Evolutionary conservation across 2,113 vertebrate species (phyloP).

Genomic region (Antechinus flavipes): DNA sequence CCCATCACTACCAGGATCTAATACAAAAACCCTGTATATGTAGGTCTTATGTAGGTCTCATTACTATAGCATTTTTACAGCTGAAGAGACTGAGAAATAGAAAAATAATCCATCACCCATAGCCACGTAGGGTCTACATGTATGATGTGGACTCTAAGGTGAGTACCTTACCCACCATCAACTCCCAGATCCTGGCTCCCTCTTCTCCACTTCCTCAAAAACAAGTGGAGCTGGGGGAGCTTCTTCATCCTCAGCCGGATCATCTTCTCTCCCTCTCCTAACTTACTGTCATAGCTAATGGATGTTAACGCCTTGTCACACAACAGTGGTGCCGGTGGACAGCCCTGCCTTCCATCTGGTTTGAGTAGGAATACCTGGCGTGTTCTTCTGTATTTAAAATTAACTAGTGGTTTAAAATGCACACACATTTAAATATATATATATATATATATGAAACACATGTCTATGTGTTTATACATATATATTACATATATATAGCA

Average conservation of each 20-base stretch:
- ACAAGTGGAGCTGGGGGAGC: not conserved
- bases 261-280: not conserved
- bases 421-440: too few species aligned
- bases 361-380: not conserved
- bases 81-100: not conserved
- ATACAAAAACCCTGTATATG: not conserved
- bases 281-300: not conserved
- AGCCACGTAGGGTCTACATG: not conserved
- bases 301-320: not conserved
- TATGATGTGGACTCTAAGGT: not conserved
- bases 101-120: not conserved
- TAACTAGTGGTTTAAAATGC: not conserved
- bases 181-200: not conserved
- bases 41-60: not conserved
- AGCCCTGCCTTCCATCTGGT: not conserved
- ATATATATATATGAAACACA: too few species aligned
- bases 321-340: not conserved
- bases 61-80: not conserved
- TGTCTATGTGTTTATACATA: not conserved
- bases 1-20: not conserved
- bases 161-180: not conserved
- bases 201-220: too few species aligned
- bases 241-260: not conserved
- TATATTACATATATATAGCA: not conserved
- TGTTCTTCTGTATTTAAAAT: not conserved